Base-by-base conservation (phyloP, 2,113 vertebrate species). In the Macroglossus sobrinus region DNA sequence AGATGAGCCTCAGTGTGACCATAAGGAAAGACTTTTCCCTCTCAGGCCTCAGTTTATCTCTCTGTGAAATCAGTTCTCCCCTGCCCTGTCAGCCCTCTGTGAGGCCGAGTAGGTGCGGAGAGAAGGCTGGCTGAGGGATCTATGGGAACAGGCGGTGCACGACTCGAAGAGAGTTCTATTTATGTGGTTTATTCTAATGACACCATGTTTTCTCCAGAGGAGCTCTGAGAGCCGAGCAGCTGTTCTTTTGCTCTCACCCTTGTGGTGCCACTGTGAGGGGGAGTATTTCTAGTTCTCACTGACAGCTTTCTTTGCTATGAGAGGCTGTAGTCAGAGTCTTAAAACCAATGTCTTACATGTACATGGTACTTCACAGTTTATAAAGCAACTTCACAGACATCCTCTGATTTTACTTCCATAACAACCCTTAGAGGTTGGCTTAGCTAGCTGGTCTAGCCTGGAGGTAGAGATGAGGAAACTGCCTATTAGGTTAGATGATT, bases 201-300 rank as follows among this genome's bases (percentile, higher is more conserved):
- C 89, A 72, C 18, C 1, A 8, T 74, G 79, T 50, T 74, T 91
- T 72, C 78, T 72, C n/a, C n/a, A 1, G 0, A 40, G 45, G 11
- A 53, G 78, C 55, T 88, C 88, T 5, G 50, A 4, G 66, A 43
- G 64, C 26, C 3, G 18, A 80, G 71, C 87, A 95, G 96, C 92
- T 97, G 93, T 66, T 96, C 91, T 68, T 94, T 88, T 5, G 0
- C 38, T 68, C 43, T 92, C 71, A n/a, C 92, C 89, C 74, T 85
- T 53, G 95, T 66, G 61, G 75, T 24, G 28, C 82, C 9, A 7
- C 50, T 11, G 33, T n/a, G 72, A 78, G 89, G 68, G 47, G 88
- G 97, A 45, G 78, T 57, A 47, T 76, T 88, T 88, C 89, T 22
- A 40, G 47, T 64, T 78, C 91, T 94, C 61, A 24, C 43, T 59